Base-by-base conservation (phyloP, 2,888 invertebrate species). In the Epistrophella euchroma region DNA sequence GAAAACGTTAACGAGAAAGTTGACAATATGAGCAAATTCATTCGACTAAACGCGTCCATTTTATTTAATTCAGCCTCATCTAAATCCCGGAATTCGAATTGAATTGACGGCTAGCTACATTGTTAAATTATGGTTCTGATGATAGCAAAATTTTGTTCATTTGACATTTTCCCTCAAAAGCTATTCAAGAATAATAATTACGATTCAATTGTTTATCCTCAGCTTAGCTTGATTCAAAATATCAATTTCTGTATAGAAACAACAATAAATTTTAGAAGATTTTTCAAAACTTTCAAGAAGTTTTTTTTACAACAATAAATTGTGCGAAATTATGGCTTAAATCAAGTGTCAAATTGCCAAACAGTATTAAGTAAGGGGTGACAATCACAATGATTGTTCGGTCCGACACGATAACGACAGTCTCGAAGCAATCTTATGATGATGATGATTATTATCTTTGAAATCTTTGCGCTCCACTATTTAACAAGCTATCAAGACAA, bases 401-500 rank as follows among this genome's bases (percentile, higher is more conserved):
- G 40, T 10, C 28, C 43, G 25, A n/a, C 22, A 60, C 60, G 28
- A 32, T 25, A n/a, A 4, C 19, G n/a, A 11, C 60, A 58, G 52
- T 37, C 66, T 50, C 17, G 11, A 28, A 73, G 60, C 80, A 72
- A 79, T 79, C 78, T 78, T 40, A 60, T 58, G 13, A 75, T 71
- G 66, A 80, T 66, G 56, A 79, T 80, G 55, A 80, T 80, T 76
- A 80, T 85, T 74, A 86, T 78, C 77, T 86, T 82, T 71, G 74
- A 81, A 82, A 86, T 86, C 86, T 70, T 81, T 86, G 62, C 73
- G 73, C 50, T 78, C 58, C 74, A 82, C 86, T 81, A 77, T 82
- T 86, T 86, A 82, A 86, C 81, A 86, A 74, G 81, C 86, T 86
- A 86, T 77, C 82, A 86, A 86, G 86, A 81, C 81, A 86, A 86